Evolutionary conservation across 2,113 vertebrate genomes (phyloP).

Genomic region (Eptesicus fuscus): DNA sequence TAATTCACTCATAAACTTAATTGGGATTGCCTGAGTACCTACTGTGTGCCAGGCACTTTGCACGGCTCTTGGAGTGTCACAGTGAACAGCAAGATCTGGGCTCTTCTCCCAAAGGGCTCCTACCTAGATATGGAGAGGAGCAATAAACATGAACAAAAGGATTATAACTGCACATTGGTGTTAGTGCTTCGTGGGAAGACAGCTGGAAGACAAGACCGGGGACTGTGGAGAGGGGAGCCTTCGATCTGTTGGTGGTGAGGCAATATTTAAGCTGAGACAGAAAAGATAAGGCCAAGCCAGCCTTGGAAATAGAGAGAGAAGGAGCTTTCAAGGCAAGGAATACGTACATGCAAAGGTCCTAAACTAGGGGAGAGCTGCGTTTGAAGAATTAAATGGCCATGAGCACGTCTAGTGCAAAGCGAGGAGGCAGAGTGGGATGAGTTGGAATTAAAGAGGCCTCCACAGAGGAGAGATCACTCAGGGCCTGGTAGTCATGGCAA

Average conservation of each 20-base stretch:
- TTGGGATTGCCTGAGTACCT: background rate
- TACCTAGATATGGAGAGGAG: background rate
- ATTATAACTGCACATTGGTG: background rate
- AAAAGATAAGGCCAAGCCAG: background rate
- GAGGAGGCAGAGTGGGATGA: background rate
- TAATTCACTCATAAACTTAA: background rate
- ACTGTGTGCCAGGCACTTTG: background rate
- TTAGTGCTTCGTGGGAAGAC: background rate
- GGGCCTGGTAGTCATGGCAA: background rate
- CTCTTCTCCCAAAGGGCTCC: background rate
- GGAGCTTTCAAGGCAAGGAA: background rate
- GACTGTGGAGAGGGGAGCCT: background rate
- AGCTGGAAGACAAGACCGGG: background rate
- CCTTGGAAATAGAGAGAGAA: background rate
- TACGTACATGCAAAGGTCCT: background rate
- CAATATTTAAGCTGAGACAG: background rate
- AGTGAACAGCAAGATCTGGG: background rate
- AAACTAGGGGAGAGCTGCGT: background rate
- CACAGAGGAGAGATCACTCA: background rate
- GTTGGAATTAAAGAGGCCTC: background rate
- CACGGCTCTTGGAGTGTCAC: background rate
- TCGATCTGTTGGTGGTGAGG: fast-evolving
- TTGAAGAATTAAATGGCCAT: background rate
- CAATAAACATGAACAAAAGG: background rate
- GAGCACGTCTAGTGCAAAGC: background rate